These are phyloP conservation scores for Cancer borealis DNA, from an alignment of 2,888 invertebrate species.

Conservation along the genomic window DNA sequence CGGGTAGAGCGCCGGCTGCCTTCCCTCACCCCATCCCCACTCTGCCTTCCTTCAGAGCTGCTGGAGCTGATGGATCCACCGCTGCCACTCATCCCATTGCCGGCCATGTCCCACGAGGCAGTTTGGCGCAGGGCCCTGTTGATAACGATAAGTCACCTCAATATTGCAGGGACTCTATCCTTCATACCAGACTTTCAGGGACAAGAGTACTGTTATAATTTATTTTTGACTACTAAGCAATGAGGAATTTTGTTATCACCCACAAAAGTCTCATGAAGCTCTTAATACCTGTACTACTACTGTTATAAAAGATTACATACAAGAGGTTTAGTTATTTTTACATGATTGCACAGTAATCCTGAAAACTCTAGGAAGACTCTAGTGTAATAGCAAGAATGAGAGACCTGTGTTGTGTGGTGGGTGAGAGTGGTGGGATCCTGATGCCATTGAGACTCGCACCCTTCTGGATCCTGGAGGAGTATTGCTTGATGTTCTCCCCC, in stretches of 20 bases:
- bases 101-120: constrained; percentile 86
- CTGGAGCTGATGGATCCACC: constrained; percentile 71
- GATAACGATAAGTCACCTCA: constrained; percentile 79
- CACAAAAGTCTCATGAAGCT: not conserved
- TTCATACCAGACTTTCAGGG: not conserved
- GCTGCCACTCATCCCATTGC: constrained; percentile 70
- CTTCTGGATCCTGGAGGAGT: constrained; percentile 78
- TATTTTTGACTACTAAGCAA: not conserved
- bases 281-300: not conserved
- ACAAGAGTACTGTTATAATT: not conserved
- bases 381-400: not conserved
- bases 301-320: not conserved
- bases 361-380: not conserved
- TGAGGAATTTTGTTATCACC: not conserved
- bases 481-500: constrained; percentile 79
- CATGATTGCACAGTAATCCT: not conserved
- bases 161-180: not conserved
- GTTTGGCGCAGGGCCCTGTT: constrained; percentile 88
- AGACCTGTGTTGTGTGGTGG: constrained; percentile 77
- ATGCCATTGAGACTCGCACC: constrained; percentile 77
- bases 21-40: constrained; percentile 78
- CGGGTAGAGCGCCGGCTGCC: constrained; percentile 65
- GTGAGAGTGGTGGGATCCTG: constrained; percentile 74
- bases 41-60: constrained; percentile 73
- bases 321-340: not conserved